Evolutionary conservation across 2,888 invertebrate species (phyloP), one percentile per base, ranked within the genome.

Genomic region (Lacanobia oleracea): DNA sequence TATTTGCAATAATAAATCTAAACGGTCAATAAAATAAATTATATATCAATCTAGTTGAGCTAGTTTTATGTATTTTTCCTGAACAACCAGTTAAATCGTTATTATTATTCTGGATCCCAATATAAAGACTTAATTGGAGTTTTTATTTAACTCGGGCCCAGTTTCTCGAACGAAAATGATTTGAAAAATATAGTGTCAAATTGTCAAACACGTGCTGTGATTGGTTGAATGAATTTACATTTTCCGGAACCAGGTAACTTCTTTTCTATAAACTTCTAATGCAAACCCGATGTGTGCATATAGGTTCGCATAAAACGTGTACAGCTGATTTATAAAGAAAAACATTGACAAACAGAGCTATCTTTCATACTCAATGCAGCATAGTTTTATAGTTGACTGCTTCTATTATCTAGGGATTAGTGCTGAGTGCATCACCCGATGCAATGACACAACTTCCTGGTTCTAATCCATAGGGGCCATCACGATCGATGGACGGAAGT

Each of bases 371-470:
- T 6, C 33, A 16, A 48, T 23, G 18, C 72, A 37, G 8, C 50
- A 62, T 18, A 64, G 54, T 45, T 65, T 21, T n/a, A 53, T 57
- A 51, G 45, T 61, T 40, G 18, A 40, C 37, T 21, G 56, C 3
- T 16, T 23, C n/a, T 37, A 56, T 21, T 59, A 59, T 54, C 27
- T 54, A 54, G 54, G 48, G 65, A 79, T 56, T 73, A n/a, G 53
- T 65, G 45, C 7, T 75, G 74, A 77, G 23, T 59, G 50, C 67
- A 45, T 18, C 21, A 60, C n/a, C 45, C 16, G 23, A 75, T 77
- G 77, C 67, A 63, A 21, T 21, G 59, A 54, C 67, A 63, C 75
- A 54, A 50, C 63, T 75, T 77, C 63, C 75, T 74, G 23, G 59
- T 50, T 23, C 43, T 51, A 67, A 67, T 27, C 21, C 50, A 23